Base-by-base conservation (phyloP, 2,888 invertebrate species). In the Sesia bembeciformis region DNA sequence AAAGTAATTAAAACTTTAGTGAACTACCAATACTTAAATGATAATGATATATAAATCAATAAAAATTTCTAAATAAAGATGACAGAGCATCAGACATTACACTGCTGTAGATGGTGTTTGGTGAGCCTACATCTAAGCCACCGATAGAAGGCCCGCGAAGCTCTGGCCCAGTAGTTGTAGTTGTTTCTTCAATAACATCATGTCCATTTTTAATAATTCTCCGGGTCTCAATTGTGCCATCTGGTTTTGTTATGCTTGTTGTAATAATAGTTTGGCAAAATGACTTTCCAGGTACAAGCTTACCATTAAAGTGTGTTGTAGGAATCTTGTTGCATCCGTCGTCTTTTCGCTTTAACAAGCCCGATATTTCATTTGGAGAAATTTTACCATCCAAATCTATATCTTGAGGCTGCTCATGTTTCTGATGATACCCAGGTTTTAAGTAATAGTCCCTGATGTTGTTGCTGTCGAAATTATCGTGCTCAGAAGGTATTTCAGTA, bases 221-320 rank as follows among this genome's bases (percentile, higher is more conserved):
- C 49, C 73, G 74, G 5, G 87, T 88, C 62, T 89, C 89, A 53
- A 83, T 61, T 0, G 83, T 71, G 6, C 89, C 89, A 60, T 89
- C 88, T 0, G 88, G 69, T 61, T 86, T 87, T 8, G 74, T 86
- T 4, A 87, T 64, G 60, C 83, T 86, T 4, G 86, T 86, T 52
- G 89, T 88, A 51, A 89, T 89, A 5, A 89, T 75, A 7, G 88
- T 88, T 66, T 83, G 70, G 58, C 84, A 86, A 62, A 83, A 88
- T 42, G 84, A 79, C 51, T 70, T 71, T 4, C 81, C 79, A 3
- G 85, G 81, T n/a, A 81, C 71, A 53, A 84, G 56, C 6, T 70
- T 70, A 4, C 81, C 78, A 53, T 72, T 71, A 56, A 84, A 85
- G 39, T 78, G 81, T 38, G 61, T 52, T 3, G 53, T 51, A 5